Evolutionary conservation across 2,888 invertebrate species (phyloP).

Genomic region (Tillus elongatus): DNA sequence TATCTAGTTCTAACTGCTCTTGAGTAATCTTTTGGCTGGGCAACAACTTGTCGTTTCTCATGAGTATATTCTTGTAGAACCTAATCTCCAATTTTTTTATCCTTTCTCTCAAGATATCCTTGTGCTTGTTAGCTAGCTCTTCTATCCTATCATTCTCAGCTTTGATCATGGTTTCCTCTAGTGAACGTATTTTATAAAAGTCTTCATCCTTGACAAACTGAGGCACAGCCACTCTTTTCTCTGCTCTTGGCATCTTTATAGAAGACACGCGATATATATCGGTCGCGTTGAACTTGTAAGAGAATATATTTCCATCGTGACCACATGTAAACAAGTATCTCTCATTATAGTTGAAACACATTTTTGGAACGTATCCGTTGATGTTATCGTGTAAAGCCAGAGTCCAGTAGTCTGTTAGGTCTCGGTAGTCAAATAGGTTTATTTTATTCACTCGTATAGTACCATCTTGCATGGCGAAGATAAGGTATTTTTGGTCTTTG

Average conservation of each 20-base stretch:
- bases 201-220: conserved; percentile 36
- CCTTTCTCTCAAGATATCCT: conserved; percentile 48
- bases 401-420: conserved; percentile 56
- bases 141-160: conserved; percentile 55
- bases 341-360: conserved; percentile 55
- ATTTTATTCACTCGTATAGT: conserved; percentile 48
- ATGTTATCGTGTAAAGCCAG: conserved; percentile 67
- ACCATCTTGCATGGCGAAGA: conserved; percentile 55
- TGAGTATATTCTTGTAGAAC: conserved; percentile 17
- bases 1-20: conserved; percentile 58
- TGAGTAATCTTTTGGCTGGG: conserved; percentile 49
- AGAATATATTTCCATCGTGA: conserved; percentile 68
- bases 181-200: conserved; percentile 38
- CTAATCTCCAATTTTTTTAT: conserved; percentile 49
- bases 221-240: conserved; percentile 14
- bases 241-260: conserved; percentile 6
- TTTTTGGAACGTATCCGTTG: conserved; percentile 56
- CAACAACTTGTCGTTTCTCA: conserved; percentile 50
- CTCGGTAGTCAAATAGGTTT: conserved; percentile 43
- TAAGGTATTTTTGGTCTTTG: conserved; percentile 43
- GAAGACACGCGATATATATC: too few species aligned
- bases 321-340: conserved; percentile 53
- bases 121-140: conserved; percentile 55
- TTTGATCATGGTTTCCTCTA: conserved; percentile 63
- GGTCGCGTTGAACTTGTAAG: conserved; percentile 47